Evolutionary conservation across 2,113 vertebrate genomes (phyloP).

Genomic region (Pangasianodon hypophthalmus): DNA sequence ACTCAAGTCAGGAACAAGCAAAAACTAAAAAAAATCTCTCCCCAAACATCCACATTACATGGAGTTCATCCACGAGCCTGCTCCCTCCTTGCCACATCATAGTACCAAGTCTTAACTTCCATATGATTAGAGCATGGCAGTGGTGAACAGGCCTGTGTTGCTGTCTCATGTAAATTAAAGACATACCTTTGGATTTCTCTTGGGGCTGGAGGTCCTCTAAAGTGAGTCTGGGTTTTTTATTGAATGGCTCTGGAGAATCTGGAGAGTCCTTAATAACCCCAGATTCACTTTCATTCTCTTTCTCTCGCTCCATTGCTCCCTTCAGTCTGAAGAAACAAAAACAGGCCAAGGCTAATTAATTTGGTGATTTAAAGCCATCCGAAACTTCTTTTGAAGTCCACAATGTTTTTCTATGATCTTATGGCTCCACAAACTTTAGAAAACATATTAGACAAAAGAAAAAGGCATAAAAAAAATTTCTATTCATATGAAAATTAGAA

Average conservation of each 20-base stretch:
- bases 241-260: conserved; percentile 94
- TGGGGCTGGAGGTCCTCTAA: conserved; percentile 81
- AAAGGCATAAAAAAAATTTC: background rate
- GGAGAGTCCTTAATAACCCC: conserved; percentile 98
- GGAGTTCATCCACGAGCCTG: background rate
- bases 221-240: conserved; percentile 90
- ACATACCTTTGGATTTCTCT: conserved; percentile 90
- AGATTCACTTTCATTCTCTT: conserved; percentile 85
- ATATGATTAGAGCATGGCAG: background rate
- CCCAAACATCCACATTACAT: background rate
- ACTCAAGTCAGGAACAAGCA: background rate
- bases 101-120: background rate
- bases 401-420: background rate
- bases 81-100: background rate
- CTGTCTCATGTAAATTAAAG: background rate
- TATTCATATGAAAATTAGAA: background rate
- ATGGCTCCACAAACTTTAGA: background rate
- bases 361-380: background rate
- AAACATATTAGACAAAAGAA: background rate
- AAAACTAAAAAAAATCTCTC: background rate
- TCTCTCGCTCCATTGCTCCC: conserved; percentile 84
- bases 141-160: background rate
- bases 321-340: conserved; percentile 77
- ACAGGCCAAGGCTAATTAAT: background rate
- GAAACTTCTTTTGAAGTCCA: background rate